Evolutionary conservation across 2,888 invertebrate genomes (phyloP).

Genomic region (Trichogramma evanescens): DNA sequence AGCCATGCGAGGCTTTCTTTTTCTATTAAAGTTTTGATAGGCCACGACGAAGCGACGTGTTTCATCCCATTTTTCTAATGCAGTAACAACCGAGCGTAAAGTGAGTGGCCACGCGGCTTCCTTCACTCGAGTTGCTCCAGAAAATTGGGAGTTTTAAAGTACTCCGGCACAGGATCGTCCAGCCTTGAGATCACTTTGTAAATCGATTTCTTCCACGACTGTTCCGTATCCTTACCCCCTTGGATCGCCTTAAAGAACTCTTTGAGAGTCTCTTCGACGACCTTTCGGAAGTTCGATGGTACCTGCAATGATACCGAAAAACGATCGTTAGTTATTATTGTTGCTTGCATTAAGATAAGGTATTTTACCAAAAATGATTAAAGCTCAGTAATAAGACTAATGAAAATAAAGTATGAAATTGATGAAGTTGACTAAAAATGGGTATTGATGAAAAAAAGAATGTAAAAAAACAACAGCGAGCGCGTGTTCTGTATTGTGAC

Average conservation of each 20-base stretch:
- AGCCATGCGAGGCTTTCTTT: too few species aligned
- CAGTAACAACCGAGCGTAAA: slow-evolving; percentile 23
- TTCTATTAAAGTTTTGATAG: too few species aligned
- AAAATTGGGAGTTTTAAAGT: slow-evolving; percentile 99
- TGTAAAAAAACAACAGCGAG: slow-evolving; percentile 19
- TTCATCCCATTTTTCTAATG: background rate
- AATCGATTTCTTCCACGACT: slow-evolving; percentile 99
- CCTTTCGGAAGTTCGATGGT: slow-evolving; percentile 92
- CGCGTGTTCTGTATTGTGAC: slow-evolving; percentile 37
- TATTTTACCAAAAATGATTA: background rate
- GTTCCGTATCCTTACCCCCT: slow-evolving; percentile 93
- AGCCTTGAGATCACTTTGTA: slow-evolving; percentile 99
- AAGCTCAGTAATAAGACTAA: background rate
- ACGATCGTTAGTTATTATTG: background rate
- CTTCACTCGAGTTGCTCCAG: slow-evolving; percentile 91
- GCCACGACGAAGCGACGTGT: too few species aligned
- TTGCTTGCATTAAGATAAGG: background rate
- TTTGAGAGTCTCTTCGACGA: slow-evolving; percentile 93
- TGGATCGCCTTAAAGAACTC: slow-evolving; percentile 99
- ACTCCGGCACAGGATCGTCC: slow-evolving; percentile 98
- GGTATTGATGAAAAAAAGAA: slow-evolving; percentile 17
- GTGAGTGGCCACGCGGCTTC: slow-evolving; percentile 33
- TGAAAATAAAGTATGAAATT: too few species aligned
- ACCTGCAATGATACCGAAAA: slow-evolving; percentile 61
- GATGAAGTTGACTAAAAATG: too few species aligned